phyloP scores from a whole-genome alignment of 1,140 invertebrate species.

The Cydia splendana region DNA sequence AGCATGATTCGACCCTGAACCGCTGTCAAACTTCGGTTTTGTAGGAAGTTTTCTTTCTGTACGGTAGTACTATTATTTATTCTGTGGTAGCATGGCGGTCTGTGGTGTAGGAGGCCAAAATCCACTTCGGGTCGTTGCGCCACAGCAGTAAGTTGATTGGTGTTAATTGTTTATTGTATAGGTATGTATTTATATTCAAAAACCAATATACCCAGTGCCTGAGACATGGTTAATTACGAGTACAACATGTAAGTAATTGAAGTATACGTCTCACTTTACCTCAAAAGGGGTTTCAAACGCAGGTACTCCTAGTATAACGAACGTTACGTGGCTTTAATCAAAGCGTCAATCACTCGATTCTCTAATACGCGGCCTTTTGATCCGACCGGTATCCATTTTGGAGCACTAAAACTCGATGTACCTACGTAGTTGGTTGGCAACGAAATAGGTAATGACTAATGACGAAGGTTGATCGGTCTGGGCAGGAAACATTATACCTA shows the following conservation, averaged over 20 bases:
- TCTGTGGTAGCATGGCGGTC: no score
- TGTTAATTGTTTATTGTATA: no score
- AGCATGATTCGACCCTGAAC: no score
- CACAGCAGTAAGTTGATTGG: no score
- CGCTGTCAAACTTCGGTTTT: no score
- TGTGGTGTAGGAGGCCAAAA: no score
- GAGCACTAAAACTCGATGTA: neutral
- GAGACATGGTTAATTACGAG: neutral
- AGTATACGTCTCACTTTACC: neutral
- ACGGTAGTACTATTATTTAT: no score
- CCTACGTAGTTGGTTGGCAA: neutral
- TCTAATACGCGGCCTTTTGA: conserved; percentile 15
- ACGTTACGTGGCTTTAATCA: conserved; percentile 9
- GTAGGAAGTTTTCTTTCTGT: no score
- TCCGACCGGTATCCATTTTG: neutral
- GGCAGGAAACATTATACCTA: no score
- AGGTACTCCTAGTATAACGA: neutral
- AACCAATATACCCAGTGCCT: neutral
- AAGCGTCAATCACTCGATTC: conserved; percentile 14
- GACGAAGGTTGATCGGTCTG: neutral
- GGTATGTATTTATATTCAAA: conserved; percentile 32
- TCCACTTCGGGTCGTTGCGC: no score
- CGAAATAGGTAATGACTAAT: neutral
- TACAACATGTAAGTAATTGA: neutral
- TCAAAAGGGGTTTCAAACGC: conserved; percentile 6